A percentile compares a stretch with the other conserved stretches of the same genome.
Conservation (phyloP, 2,888 invertebrate species). For the Troilus luridus region DNA sequence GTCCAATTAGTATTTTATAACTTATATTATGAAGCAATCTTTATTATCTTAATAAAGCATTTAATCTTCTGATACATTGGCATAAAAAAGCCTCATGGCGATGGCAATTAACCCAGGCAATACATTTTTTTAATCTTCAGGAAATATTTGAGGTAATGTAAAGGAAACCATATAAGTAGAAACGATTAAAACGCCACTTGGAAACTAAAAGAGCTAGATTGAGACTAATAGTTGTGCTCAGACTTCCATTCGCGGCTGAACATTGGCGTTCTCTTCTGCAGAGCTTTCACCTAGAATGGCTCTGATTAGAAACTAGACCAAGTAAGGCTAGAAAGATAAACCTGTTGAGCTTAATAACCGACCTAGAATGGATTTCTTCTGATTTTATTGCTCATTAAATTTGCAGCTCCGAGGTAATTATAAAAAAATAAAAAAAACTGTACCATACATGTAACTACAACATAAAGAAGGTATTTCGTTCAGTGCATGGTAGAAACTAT, state of each 20-base stretch:
- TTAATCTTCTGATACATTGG: no score
- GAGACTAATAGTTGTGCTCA: neutral
- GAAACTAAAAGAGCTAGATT: neutral
- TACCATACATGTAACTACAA: no score
- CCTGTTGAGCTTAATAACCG: neutral
- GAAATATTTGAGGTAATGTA: neutral
- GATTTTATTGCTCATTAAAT: neutral
- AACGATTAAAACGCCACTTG: neutral
- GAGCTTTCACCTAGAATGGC: neutral
- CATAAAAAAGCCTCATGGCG: no score
- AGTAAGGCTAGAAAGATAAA: neutral
- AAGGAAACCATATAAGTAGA: neutral
- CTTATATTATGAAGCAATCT: no score
- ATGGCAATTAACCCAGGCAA: no score
- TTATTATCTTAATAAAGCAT: no score
- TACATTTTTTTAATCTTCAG: neutral
- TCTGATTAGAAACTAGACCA: slow-evolving; percentile 12
- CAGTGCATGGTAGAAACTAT: no score
- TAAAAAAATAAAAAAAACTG: no score
- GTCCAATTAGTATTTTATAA: no score
- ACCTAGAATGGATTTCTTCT: neutral
- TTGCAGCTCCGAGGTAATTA: neutral
- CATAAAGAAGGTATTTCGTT: no score
- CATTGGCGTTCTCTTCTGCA: neutral
- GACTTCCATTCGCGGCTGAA: neutral